Evolutionary conservation across 2,888 invertebrate genomes (phyloP).

Genomic region (Troilus luridus): DNA sequence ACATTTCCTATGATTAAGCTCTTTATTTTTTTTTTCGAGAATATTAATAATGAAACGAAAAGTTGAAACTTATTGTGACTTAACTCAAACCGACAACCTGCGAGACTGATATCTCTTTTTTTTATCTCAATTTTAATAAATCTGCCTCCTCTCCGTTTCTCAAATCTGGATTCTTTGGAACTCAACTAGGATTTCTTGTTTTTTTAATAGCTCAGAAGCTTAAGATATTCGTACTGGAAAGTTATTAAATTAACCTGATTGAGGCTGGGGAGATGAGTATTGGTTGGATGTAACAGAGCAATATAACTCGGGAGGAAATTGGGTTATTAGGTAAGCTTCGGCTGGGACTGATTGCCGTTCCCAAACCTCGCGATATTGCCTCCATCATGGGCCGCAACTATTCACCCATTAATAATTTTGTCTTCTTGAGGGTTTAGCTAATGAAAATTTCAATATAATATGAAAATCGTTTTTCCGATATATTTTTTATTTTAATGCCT

Average conservation of each 20-base stretch:
- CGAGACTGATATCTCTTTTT: too few relatives aligned
- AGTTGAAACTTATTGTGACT: too few relatives aligned
- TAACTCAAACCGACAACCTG: too few relatives aligned
- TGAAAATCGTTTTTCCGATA: too few relatives aligned
- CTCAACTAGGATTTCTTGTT: neutral
- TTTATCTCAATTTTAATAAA: too few relatives aligned
- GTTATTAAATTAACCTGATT: slow-evolving; percentile 10
- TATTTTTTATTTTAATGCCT: too few relatives aligned
- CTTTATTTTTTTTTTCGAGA: too few relatives aligned
- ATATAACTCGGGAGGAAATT: slow-evolving; percentile 23
- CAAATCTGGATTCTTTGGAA: too few relatives aligned
- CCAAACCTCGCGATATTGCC: neutral
- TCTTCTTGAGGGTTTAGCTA: neutral
- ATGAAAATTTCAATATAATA: neutral
- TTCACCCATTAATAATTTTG: neutral
- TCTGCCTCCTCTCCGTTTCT: too few relatives aligned
- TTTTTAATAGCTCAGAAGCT: neutral
- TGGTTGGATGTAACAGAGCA: neutral
- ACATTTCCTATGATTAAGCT: too few relatives aligned
- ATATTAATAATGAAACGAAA: too few relatives aligned
- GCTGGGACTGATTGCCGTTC: neutral
- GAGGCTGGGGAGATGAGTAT: neutral
- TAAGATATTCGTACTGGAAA: neutral
- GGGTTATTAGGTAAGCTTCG: slow-evolving; percentile 25
- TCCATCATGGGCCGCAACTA: neutral